phyloP scores from a whole-genome alignment of 2,113 vertebrate species.

The Collichthys lucidus region DNA sequence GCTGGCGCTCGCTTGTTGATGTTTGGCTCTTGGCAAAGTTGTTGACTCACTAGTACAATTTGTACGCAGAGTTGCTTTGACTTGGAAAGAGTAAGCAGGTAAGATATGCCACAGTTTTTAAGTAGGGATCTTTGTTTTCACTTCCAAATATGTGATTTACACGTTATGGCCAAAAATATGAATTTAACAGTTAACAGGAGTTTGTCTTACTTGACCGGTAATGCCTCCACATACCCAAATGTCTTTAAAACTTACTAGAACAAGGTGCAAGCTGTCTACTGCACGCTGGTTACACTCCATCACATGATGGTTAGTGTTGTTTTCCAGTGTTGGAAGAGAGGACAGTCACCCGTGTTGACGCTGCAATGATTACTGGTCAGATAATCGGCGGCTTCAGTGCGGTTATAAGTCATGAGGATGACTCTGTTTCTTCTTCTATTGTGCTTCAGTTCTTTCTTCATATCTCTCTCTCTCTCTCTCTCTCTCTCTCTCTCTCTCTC shows the following conservation, averaged over 20 bases:
- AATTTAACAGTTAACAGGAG: not conserved
- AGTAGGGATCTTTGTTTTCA: not conserved
- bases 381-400: slow-evolving; percentile 54
- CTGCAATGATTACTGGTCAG: slow-evolving; percentile 52
- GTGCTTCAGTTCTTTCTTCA: slow-evolving; percentile 14
- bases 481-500: not conserved
- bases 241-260: not conserved
- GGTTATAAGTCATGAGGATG: slow-evolving; percentile 57
- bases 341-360: slow-evolving; percentile 62
- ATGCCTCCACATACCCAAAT: not conserved
- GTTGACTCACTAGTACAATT: too few relatives aligned
- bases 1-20: too few relatives aligned
- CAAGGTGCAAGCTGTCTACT: not conserved
- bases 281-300: slow-evolving; percentile 4
- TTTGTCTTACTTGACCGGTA: too few relatives aligned
- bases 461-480: not conserved
- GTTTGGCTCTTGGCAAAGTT: too few relatives aligned
- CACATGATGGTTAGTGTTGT: slow-evolving; percentile 48
- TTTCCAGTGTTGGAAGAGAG: slow-evolving; percentile 15
- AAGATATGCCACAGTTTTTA: not conserved
- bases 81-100: not conserved
- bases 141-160: not conserved
- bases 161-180: not conserved
- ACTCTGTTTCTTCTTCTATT: slow-evolving; percentile 39
- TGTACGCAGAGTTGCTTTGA: too few relatives aligned